These are phyloP conservation scores for Hylia prasina DNA, from an alignment of 2,113 vertebrate species.

Conservation along the genomic window DNA sequence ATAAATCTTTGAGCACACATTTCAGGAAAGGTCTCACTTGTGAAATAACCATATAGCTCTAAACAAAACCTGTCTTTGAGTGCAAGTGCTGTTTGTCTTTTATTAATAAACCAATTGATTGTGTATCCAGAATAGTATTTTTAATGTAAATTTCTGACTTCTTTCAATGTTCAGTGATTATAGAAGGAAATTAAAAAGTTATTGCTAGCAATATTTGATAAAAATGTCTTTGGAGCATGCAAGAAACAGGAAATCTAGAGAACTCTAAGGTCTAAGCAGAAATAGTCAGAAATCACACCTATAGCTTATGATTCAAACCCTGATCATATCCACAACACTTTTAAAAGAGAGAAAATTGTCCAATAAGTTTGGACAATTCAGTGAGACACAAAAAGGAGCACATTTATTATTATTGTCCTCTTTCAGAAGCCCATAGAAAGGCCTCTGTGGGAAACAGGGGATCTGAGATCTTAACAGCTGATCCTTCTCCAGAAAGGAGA, in stretches of 20 bases:
- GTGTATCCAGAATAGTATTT: neutral
- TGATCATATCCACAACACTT: neutral
- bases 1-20: neutral
- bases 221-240: neutral
- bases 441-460: neutral
- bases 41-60: neutral
- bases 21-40: neutral
- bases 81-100: neutral
- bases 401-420: neutral
- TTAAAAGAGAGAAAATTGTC: neutral
- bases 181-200: neutral
- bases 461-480: neutral
- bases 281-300: neutral
- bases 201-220: neutral
- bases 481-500: neutral
- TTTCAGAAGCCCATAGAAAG: neutral
- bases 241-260: neutral
- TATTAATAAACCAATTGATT: neutral
- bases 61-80: neutral
- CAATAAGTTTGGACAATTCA: neutral
- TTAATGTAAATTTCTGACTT: neutral
- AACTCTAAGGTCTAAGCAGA: neutral
- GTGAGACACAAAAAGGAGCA: neutral
- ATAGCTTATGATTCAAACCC: neutral
- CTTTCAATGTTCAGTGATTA: neutral